Evolutionary conservation across 2,888 invertebrate genomes (phyloP).

Genomic region (Drymonia ruficornis): DNA sequence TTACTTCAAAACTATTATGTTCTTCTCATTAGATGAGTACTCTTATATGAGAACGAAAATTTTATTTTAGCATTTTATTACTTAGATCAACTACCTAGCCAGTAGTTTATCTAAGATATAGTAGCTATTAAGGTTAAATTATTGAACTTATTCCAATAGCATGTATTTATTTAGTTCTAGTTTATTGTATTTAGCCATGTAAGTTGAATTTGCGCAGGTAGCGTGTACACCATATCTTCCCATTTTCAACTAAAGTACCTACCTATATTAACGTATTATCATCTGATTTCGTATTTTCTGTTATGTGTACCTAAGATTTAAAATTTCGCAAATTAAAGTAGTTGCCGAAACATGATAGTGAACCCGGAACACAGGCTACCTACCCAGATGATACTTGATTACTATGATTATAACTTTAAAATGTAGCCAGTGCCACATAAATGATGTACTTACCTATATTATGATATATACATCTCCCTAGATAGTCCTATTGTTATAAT

Average conservation of each 20-base stretch:
- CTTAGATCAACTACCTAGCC: neutral
- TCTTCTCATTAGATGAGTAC: constrained; percentile 16
- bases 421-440: constrained; percentile 79
- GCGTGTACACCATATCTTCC: constrained; percentile 39
- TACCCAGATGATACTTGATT: constrained; percentile 20
- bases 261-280: constrained; percentile 7
- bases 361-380: constrained; percentile 4
- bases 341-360: neutral
- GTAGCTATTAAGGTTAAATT: constrained; percentile 26
- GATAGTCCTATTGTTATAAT: constrained; percentile 78
- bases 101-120: neutral
- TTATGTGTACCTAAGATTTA: neutral
- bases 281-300: constrained; percentile 1
- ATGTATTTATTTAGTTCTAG: constrained; percentile 32
- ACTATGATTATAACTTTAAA: constrained; percentile 39
- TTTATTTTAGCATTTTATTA: constrained; percentile 31
- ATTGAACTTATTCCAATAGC: constrained; percentile 30
- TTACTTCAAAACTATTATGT: constrained; percentile 45
- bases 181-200: constrained; percentile 29
- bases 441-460: constrained; percentile 63
- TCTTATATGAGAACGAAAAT: constrained; percentile 28
- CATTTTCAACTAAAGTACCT: constrained; percentile 15
- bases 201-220: constrained; percentile 22
- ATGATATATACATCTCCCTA: constrained; percentile 67
- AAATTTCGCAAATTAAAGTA: neutral